Evolutionary conservation across 2,113 vertebrate genomes (phyloP).

Genomic region (Euleptes europaea): DNA sequence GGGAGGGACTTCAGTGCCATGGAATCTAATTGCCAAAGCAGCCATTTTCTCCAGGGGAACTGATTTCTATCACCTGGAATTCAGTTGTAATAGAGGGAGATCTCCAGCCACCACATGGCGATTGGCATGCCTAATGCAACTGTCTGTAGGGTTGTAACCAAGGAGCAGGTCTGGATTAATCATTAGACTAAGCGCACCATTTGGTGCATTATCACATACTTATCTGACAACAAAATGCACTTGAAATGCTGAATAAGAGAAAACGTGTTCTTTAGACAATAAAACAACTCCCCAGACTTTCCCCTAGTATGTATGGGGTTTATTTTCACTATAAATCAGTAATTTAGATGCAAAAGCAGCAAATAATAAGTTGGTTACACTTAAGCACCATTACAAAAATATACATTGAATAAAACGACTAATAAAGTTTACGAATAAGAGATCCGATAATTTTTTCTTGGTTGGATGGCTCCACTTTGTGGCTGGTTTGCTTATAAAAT

Average conservation of each 20-base stretch:
- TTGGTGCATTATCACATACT: not conserved
- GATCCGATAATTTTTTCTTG: not conserved
- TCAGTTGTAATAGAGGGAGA: too few relatives aligned
- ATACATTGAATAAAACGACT: not conserved
- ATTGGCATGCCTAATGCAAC: too few relatives aligned
- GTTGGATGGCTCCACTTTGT: not conserved
- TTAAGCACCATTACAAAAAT: not conserved
- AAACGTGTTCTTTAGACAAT: not conserved
- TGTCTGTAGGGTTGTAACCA: not conserved
- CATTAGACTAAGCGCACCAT: not conserved
- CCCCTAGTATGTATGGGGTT: not conserved
- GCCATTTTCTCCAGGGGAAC: too few relatives aligned
- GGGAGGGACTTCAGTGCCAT: too few relatives aligned
- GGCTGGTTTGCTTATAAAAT: not conserved
- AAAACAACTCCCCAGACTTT: not conserved
- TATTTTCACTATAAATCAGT: not conserved
- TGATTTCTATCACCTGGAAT: too few relatives aligned
- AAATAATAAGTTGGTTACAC: not conserved
- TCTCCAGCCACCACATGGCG: too few relatives aligned
- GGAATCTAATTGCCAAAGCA: too few relatives aligned
- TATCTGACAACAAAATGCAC: not conserved
- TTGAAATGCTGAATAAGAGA: not conserved
- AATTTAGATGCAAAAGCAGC: not conserved
- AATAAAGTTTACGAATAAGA: not conserved
- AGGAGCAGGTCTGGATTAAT: not conserved